phyloP scores from a whole-genome alignment of 1,140 invertebrate genomes.

The Globodera ellingtonae region DNA sequence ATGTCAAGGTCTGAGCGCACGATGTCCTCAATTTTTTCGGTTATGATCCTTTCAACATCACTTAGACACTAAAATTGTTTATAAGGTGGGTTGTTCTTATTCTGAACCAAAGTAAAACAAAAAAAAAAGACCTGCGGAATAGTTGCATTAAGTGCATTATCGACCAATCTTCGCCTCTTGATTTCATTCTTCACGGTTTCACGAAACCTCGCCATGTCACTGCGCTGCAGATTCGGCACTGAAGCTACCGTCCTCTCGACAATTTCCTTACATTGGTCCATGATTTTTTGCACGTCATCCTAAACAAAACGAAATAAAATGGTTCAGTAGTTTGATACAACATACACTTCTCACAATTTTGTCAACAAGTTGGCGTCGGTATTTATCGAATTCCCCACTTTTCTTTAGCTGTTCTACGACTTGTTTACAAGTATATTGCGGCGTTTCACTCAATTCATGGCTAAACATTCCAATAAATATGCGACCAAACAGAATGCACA shows the following conservation, averaged over 20 bases:
- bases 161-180: constrained; percentile 12
- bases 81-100: neutral
- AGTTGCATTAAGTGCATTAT: constrained; percentile 10
- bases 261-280: neutral
- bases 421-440: neutral
- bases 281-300: constrained; percentile 4
- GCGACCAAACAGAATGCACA: no score
- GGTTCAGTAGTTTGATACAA: neutral
- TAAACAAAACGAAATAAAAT: neutral
- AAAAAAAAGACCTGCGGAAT: neutral
- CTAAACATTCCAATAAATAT: no score
- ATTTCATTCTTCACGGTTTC: constrained; percentile 14
- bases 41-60: neutral
- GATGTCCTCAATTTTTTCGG: constrained; percentile 13
- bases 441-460: no score
- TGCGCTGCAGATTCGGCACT: constrained; percentile 1
- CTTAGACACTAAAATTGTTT: constrained; percentile 12
- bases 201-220: neutral
- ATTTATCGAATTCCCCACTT: constrained; percentile 24
- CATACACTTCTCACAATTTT: constrained; percentile 10
- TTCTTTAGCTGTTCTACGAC: constrained; percentile 15
- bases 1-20: constrained; percentile 2
- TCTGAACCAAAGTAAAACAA: neutral
- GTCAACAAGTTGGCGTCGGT: constrained; percentile 6
- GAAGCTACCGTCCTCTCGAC: neutral